phyloP scores from a whole-genome alignment of 2,113 vertebrate species.

The Macquaria ambigua region DNA sequence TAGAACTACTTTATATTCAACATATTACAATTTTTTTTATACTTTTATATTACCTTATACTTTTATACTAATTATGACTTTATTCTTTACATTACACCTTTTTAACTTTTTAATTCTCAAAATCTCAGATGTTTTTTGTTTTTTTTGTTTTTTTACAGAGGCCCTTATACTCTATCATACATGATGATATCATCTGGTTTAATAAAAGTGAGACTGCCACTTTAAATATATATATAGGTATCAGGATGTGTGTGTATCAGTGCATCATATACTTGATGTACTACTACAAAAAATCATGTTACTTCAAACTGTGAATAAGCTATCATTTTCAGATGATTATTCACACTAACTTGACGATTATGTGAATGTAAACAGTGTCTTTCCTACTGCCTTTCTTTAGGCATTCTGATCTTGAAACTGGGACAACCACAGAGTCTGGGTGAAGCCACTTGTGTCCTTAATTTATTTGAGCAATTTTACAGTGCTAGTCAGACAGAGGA shows the following conservation, averaged over 20 bases:
- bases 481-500: slow-evolving; percentile 15
- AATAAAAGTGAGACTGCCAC: neutral
- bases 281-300: neutral
- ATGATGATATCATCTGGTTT: neutral
- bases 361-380: slow-evolving; percentile 2
- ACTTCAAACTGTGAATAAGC: no score
- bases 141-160: neutral
- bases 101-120: neutral
- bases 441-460: slow-evolving; percentile 38
- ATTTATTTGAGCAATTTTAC: slow-evolving; percentile 27
- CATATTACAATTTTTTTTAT: neutral
- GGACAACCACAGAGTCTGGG: slow-evolving; percentile 22
- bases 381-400: slow-evolving; percentile 8
- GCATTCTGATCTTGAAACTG: slow-evolving; percentile 23
- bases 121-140: neutral
- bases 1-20: neutral
- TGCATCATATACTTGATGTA: neutral
- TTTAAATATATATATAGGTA: no score
- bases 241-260: neutral
- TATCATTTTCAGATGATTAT: neutral
- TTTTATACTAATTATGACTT: neutral
- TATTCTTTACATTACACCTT: neutral
- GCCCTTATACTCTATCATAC: neutral
- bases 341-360: neutral
- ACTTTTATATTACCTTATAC: neutral